These are phyloP conservation scores for Rhadina sibilatrix DNA, from an alignment of 2,113 vertebrate genomes.

Conservation along the genomic window DNA sequence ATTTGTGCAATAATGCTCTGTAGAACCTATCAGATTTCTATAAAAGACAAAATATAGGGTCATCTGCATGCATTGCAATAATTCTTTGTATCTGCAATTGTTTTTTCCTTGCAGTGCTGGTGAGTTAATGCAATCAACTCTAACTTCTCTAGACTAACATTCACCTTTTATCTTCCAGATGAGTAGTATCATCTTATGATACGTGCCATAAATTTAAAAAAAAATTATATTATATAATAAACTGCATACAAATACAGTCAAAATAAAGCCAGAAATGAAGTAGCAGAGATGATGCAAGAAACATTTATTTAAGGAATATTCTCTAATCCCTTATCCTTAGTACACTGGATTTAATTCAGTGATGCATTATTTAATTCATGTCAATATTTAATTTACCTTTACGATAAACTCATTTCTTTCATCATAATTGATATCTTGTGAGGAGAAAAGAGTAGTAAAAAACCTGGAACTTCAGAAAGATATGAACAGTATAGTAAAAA, in stretches of 20 bases:
- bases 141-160: neutral
- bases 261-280: neutral
- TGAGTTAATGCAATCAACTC: neutral
- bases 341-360: neutral
- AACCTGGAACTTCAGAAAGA: neutral
- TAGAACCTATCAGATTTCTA: neutral
- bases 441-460: neutral
- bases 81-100: neutral
- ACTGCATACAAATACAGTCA: neutral
- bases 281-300: neutral
- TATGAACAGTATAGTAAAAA: neutral
- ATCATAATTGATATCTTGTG: neutral
- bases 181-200: neutral
- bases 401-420: neutral
- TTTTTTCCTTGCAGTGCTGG: neutral
- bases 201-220: neutral
- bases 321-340: neutral
- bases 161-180: neutral
- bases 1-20: neutral
- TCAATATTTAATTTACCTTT: neutral
- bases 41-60: neutral
- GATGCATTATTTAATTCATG: neutral
- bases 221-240: neutral
- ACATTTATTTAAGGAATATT: neutral
- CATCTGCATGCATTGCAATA: neutral